Conservation (phyloP, 1,140 invertebrate genomes). For the Radopholus similis region DNA sequence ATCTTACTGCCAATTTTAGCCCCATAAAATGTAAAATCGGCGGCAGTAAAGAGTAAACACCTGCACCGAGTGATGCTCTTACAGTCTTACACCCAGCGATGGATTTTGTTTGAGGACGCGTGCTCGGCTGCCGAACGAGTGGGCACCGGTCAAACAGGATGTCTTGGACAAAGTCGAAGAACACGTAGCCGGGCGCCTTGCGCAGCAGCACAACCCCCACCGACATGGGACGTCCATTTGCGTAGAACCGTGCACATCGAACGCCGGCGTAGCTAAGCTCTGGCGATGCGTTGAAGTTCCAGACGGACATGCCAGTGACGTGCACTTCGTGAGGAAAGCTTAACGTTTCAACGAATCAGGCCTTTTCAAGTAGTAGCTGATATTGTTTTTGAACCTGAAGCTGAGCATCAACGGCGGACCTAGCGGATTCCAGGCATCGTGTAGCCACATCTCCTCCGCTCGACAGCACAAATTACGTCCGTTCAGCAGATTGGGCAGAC, state of each 20-base stretch:
- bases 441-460: slow-evolving; percentile 64
- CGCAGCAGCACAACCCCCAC: slow-evolving; percentile 44
- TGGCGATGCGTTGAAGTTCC: slow-evolving; percentile 76
- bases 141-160: slow-evolving; percentile 47
- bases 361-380: slow-evolving; percentile 43
- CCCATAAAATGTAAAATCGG: too few relatives aligned
- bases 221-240: slow-evolving; percentile 40
- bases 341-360: neutral
- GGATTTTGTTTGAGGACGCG: slow-evolving; percentile 45
- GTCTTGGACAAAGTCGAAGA: slow-evolving; percentile 59
- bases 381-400: slow-evolving; percentile 64
- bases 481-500: neutral
- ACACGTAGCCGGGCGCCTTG: slow-evolving; percentile 55
- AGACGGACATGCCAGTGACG: slow-evolving; percentile 67
- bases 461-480: slow-evolving; percentile 56
- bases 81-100: slow-evolving; percentile 52
- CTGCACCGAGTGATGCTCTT: too few relatives aligned
- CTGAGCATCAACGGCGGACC: slow-evolving; percentile 59
- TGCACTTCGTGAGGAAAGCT: neutral
- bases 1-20: too few relatives aligned
- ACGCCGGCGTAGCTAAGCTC: slow-evolving; percentile 74
- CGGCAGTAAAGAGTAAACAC: too few relatives aligned
- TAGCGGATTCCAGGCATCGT: slow-evolving; percentile 38
- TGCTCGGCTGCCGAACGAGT: slow-evolving; percentile 22
- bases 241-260: slow-evolving; percentile 58